A percentile compares a stretch with the other conserved stretches of the same genome.
Evolutionary conservation across 2,888 invertebrate species (phyloP).

Genomic region (Amorpha juglandis): DNA sequence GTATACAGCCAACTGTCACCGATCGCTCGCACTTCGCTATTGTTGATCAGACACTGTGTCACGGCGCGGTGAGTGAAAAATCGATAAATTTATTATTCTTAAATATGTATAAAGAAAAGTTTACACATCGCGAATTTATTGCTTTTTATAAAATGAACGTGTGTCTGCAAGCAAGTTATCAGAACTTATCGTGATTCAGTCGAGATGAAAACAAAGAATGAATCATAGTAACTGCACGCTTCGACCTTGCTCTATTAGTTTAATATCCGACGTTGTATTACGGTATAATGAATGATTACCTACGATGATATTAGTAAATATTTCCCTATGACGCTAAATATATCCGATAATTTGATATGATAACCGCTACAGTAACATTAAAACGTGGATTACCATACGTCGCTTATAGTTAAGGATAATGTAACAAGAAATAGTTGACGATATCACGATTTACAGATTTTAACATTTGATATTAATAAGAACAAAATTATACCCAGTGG

Average conservation of each 20-base stretch:
- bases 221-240: constrained; percentile 37
- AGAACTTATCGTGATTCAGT: constrained; percentile 28
- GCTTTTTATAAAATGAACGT: not conserved
- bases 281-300: not conserved
- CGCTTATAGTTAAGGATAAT: no score
- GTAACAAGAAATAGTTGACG: no score
- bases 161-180: not conserved
- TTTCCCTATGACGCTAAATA: not conserved
- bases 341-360: not conserved
- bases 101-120: constrained; percentile 40
- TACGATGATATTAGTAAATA: constrained; percentile 15
- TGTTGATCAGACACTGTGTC: constrained; percentile 51
- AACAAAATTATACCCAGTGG: no score
- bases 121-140: constrained; percentile 27
- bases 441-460: no score
- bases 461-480: no score
- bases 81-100: constrained; percentile 57
- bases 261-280: constrained; percentile 22
- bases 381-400: no score
- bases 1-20: constrained; percentile 49
- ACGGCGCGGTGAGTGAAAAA: constrained; percentile 52
- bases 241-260: constrained; percentile 45
- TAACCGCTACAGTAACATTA: no score
- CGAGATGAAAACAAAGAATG: constrained; percentile 41
- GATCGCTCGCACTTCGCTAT: constrained; percentile 50